phyloP scores from a whole-genome alignment of 1,140 invertebrate species.

The Formica exsecta region DNA sequence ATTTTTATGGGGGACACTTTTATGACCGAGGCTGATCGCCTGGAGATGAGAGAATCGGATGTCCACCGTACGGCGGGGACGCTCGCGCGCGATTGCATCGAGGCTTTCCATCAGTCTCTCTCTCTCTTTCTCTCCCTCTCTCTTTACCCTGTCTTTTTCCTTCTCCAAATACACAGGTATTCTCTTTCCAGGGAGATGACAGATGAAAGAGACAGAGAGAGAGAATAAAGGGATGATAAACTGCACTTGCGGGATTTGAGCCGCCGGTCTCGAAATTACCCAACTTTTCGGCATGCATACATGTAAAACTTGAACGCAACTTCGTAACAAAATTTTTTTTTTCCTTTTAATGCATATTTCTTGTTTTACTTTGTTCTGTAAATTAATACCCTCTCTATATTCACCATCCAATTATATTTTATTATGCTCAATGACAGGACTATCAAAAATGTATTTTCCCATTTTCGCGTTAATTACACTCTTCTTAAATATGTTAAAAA shows the following conservation, averaged over 20 bases:
- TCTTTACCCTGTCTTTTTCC: not conserved
- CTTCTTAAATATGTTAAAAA: not conserved
- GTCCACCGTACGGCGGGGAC: conserved; percentile 19
- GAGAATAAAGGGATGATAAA: not conserved
- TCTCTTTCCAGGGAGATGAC: not conserved
- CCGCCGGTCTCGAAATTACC: not conserved
- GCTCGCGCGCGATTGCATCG: conserved; percentile 35
- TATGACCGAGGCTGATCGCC: conserved; percentile 35
- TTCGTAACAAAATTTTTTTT: not conserved
- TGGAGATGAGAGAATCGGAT: conserved; percentile 31
- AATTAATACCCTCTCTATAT: conserved; percentile 9
- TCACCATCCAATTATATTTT: not conserved
- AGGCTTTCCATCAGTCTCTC: conserved; percentile 35
- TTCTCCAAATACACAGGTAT: not conserved
- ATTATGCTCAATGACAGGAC: not conserved
- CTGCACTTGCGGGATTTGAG: conserved; percentile 26
- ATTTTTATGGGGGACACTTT: conserved; percentile 36
- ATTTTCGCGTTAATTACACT: not conserved
- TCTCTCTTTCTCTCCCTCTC: not conserved
- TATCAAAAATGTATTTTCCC: not conserved
- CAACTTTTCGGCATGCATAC: not conserved
- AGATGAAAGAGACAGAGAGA: not conserved
- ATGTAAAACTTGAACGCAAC: conserved; percentile 3
- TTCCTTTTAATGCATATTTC: no score
- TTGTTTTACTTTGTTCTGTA: not conserved